These are phyloP conservation scores for Desoria tigrina DNA, from an alignment of 2,888 invertebrate species.

Conservation along the genomic window DNA sequence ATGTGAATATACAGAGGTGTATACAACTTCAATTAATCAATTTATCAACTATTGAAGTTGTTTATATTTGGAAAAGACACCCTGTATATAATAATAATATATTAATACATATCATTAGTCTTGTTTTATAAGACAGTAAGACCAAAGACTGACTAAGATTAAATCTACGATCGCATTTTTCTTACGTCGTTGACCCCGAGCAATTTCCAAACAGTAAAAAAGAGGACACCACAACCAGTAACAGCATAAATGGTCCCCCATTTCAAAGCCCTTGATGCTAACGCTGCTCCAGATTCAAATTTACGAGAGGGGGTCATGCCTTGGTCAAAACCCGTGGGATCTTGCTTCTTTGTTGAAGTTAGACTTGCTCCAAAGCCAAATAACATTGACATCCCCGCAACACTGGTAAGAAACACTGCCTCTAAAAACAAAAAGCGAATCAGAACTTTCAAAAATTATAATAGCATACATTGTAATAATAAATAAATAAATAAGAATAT, in stretches of 20 bases:
- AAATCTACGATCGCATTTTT: too few species aligned
- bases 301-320: constrained; percentile 62
- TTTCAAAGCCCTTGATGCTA: constrained; percentile 81
- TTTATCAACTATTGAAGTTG: too few species aligned
- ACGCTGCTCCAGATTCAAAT: constrained; percentile 72
- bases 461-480: too few species aligned
- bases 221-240: constrained; percentile 77
- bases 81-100: too few species aligned
- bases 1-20: too few species aligned
- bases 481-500: too few species aligned
- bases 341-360: constrained; percentile 74
- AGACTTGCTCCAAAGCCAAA: constrained; percentile 80
- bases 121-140: too few species aligned
- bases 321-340: constrained; percentile 76
- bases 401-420: constrained; percentile 69
- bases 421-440: constrained; percentile 60
- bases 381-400: constrained; percentile 76
- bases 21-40: too few species aligned
- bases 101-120: too few species aligned
- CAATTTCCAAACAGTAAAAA: constrained; percentile 82
- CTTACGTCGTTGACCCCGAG: constrained; percentile 81
- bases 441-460: too few species aligned
- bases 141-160: neutral
- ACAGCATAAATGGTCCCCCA: constrained; percentile 86
- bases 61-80: too few species aligned